Evolutionary conservation across 2,888 invertebrate genomes (phyloP).

Genomic region (Trimorus sp.): DNA sequence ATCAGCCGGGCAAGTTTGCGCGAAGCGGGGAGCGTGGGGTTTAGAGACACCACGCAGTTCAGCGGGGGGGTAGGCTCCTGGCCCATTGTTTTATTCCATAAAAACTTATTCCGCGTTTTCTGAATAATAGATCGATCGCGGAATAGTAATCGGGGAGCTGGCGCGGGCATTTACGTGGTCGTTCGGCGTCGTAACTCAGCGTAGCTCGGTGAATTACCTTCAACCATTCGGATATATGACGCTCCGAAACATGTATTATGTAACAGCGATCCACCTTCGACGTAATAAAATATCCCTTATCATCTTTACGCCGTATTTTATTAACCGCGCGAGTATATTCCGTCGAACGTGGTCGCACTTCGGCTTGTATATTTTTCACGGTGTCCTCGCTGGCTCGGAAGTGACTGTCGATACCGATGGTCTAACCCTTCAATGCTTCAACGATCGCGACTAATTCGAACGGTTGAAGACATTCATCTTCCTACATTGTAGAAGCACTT

Average conservation of each 20-base stretch:
- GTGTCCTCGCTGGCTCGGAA: constrained; percentile 41
- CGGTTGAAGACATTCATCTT: too few species aligned
- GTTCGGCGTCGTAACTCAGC: constrained; percentile 40
- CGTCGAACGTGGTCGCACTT: constrained; percentile 39
- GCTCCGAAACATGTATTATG: constrained; percentile 57
- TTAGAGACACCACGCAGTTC: too few species aligned
- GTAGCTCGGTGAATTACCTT: constrained; percentile 33
- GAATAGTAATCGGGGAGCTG: constrained; percentile 30
- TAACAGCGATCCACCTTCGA: constrained; percentile 50
- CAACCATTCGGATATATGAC: constrained; percentile 26
- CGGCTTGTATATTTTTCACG: constrained; percentile 46
- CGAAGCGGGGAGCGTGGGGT: too few species aligned
- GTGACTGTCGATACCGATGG: constrained; percentile 39
- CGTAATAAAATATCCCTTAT: constrained; percentile 62
- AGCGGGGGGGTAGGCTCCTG: too few species aligned
- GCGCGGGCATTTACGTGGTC: constrained; percentile 30
- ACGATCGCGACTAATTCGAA: not conserved
- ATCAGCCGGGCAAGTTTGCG: too few species aligned
- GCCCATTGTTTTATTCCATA: not conserved
- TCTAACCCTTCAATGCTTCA: constrained; percentile 21
- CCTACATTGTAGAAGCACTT: too few species aligned
- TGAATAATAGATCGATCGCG: constrained; percentile 31
- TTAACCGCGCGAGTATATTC: constrained; percentile 52
- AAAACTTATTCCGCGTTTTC: constrained; percentile 28
- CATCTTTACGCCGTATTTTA: constrained; percentile 54